Evolutionary conservation across 2,888 invertebrate species (phyloP), one percentile per base, ranked within the genome.

Genomic region (Philonicus albiceps): DNA sequence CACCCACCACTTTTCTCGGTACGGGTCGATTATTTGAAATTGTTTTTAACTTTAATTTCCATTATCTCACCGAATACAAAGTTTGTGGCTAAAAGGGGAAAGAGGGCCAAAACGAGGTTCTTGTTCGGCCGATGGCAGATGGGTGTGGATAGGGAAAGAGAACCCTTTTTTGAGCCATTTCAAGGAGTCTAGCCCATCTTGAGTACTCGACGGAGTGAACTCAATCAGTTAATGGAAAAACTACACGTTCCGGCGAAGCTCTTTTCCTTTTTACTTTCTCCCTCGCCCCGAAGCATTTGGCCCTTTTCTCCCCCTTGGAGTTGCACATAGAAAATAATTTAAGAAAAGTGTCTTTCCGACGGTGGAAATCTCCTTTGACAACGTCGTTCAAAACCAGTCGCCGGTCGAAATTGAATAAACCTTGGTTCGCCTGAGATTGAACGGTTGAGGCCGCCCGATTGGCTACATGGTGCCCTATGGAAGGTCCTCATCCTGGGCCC

Each of bases 201-300:
- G 34, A 34, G n/a, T 30, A 74, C 74, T 16, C 31, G n/a, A 22
- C 64, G 64, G 27, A 64, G 64, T 64, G 64, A 64, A 73, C 73
- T 73, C 84, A 84, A 84, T 84, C 84, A 84, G 84, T 84, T 84
- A 84, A 84, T 84, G 84, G 84, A 84, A 73, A 80, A 73, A 84
- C 73, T 73, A 73, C 84, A 73, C 81, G 64, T 40, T 27, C 40
- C 37, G 22, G 16, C 37, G 6, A 27, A 11, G 27, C 13, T 37
- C 40, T 78, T 3, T 78, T 40, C 19, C 13, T 43, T 84, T 22
- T 64, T 11, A 13, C 3, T 22, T 13, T 11, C 27, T 11, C 13
- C 64, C 11, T 27, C 27, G 40, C 13, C 40, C 2, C 64, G 22
- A 8, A n/a, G 11, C 27, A 22, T 27, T 64, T 64, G 7, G 53